phyloP scores from a whole-genome alignment of 2,888 invertebrate genomes.

The Calephelis perditalis region DNA sequence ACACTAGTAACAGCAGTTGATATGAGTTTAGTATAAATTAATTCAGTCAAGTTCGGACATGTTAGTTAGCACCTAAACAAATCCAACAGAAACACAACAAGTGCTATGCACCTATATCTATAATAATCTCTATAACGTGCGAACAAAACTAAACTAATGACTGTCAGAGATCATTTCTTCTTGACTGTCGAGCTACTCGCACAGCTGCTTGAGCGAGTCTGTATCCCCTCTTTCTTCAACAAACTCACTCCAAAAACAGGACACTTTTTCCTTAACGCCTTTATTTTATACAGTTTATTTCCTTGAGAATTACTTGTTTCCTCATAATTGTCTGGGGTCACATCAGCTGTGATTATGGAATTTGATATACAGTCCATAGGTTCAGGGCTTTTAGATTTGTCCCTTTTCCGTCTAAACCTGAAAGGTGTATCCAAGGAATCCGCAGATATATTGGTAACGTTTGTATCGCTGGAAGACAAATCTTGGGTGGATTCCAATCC shows the following conservation, averaged over 20 bases:
- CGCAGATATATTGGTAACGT: slow-evolving; percentile 67
- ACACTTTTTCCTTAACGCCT: slow-evolving; percentile 67
- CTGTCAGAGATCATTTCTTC: slow-evolving; percentile 68
- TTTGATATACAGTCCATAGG: slow-evolving; percentile 68
- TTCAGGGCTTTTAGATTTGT: slow-evolving; percentile 65
- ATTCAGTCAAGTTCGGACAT: slow-evolving; percentile 41
- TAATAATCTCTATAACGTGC: slow-evolving; percentile 38
- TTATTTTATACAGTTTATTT: slow-evolving; percentile 70
- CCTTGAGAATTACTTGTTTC: slow-evolving; percentile 71
- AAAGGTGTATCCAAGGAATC: slow-evolving; percentile 68
- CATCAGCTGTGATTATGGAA: slow-evolving; percentile 62
- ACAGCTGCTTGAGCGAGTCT: slow-evolving; percentile 67
- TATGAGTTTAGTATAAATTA: slow-evolving; percentile 51
- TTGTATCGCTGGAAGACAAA: slow-evolving; percentile 70
- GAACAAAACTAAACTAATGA: slow-evolving; percentile 35
- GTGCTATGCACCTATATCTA: slow-evolving; percentile 51
- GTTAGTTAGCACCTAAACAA: slow-evolving; percentile 37
- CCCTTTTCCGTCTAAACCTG: slow-evolving; percentile 64
- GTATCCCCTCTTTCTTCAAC: slow-evolving; percentile 65
- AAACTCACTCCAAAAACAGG: slow-evolving; percentile 61
- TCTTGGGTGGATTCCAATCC: slow-evolving; percentile 59
- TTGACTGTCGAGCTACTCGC: slow-evolving; percentile 62
- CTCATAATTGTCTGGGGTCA: slow-evolving; percentile 63
- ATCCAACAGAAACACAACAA: slow-evolving; percentile 39
- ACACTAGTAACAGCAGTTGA: slow-evolving; percentile 35